Percentiles rank a stretch among this genome's conserved stretches.
Conservation (phyloP, 1,140 invertebrate species). For the Dermatophagoides farinae region DNA sequence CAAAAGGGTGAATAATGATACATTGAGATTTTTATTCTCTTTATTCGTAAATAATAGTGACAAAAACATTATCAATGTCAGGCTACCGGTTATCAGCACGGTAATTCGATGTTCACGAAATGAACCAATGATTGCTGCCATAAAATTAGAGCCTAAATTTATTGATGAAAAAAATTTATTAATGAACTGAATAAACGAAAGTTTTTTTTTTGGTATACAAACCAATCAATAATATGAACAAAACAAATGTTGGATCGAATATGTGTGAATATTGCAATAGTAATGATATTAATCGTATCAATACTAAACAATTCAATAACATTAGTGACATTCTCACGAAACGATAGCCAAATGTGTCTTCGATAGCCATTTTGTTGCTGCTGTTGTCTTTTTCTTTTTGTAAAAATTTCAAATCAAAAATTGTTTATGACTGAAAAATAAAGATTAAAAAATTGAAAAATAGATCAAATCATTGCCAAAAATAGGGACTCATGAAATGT, state of each 20-base stretch:
- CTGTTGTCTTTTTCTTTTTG: too few species aligned
- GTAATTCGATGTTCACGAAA: not conserved
- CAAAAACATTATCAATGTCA: slow-evolving; percentile 1
- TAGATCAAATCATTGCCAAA: too few species aligned
- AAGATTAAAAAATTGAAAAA: too few species aligned
- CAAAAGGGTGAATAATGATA: not conserved
- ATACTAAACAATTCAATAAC: not conserved
- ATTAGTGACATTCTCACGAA: not conserved
- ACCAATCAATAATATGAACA: slow-evolving; percentile 1
- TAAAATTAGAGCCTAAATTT: slow-evolving; percentile 2
- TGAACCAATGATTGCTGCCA: not conserved
- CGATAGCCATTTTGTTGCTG: not conserved
- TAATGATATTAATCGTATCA: not conserved
- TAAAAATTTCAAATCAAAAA: too few species aligned
- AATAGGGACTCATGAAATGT: too few species aligned
- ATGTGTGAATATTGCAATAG: slow-evolving; percentile 4
- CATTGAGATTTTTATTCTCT: slow-evolving; percentile 1
- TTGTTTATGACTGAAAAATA: too few species aligned
- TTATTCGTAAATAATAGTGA: not conserved
- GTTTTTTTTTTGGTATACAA: not conserved
- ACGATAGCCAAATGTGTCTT: slow-evolving; percentile 3
- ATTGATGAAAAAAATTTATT: not conserved
- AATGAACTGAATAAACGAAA: not conserved
- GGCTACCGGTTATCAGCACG: not conserved
- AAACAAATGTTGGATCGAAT: not conserved